Percentiles rank a stretch among this genome's conserved stretches.
Evolutionary conservation across 2,797 vertebrate species (phyloP).

Genomic region (Acropternis orthonyx): DNA sequence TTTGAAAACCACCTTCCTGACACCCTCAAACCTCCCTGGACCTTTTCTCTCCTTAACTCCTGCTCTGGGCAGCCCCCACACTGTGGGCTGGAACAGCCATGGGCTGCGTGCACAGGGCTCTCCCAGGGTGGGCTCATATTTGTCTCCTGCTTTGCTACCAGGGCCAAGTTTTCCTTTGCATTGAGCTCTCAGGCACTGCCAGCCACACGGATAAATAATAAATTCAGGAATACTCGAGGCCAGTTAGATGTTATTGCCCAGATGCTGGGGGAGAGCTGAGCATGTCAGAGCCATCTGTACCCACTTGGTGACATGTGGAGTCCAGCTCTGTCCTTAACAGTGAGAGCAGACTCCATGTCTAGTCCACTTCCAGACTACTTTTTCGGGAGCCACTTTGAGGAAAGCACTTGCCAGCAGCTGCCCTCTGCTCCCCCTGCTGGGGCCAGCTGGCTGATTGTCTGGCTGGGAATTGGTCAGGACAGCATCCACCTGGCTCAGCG

Average conservation of each 20-base stretch:
- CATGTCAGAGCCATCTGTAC: not conserved
- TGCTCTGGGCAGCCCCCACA: not conserved
- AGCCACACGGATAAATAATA: not conserved
- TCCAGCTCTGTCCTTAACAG: not conserved
- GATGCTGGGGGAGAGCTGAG: not conserved
- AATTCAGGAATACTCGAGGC: not conserved
- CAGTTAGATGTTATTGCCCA: not conserved
- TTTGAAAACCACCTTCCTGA: not conserved
- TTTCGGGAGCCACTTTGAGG: not conserved
- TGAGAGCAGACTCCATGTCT: not conserved
- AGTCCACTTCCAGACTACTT: not conserved
- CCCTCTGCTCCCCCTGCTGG: not conserved
- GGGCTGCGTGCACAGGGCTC: not conserved
- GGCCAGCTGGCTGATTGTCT: not conserved
- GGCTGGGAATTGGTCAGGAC: not conserved
- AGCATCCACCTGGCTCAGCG: not conserved
- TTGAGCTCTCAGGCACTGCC: not conserved
- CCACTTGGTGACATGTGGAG: not conserved
- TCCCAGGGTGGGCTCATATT: fast-evolving
- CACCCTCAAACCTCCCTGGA: not conserved
- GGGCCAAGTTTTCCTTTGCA: not conserved
- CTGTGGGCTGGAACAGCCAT: not conserved
- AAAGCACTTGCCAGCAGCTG: not conserved
- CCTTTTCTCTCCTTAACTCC: not conserved
- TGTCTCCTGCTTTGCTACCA: not conserved